Evolutionary conservation across 2,888 invertebrate genomes (phyloP), one percentile per base, ranked within the genome.

Genomic region (Pemphredon lugubris): DNA sequence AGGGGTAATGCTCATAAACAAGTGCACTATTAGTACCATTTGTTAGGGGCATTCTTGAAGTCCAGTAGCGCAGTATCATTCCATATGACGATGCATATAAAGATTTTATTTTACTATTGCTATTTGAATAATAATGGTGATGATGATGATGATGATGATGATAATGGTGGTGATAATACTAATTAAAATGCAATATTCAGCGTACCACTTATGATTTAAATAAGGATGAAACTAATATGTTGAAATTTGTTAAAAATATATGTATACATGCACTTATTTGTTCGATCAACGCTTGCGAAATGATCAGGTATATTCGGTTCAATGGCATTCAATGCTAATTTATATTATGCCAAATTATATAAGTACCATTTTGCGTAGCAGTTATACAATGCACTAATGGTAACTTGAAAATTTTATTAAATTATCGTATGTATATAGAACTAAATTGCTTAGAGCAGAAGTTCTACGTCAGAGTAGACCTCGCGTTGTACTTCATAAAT

Each of bases 361-460:
- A 39, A 32, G 13, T 63, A 39, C 5, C 51, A 13, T 30, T 14
- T 23, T 2, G 9, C 18, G 30, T 30, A 26, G 14, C 18, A 47
- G 21, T 13, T 18, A 48, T 55, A 14, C n/a, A 40, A 16, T 20
- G 26, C 47, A 23, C 21, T 32, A 16, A 47, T 32, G 13, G 45
- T 26, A 18, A 40, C 3, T 47, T 55, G 5, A 45, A 42, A 40
- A 44, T 21, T 39, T 53, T 18, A 39, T 53, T 58, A 39, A 58
- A 40, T 66, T 53, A 40, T 59, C 67, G 16, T 44, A 53, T 69
- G 37, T 53, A 69, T 51, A 65, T 50, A 66, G 20, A 50, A 40
- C 26, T 50, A 18, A 53, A 44, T 30, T 55, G n/a, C 21, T 34
- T 65, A 39, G 0, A 47, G 40, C 48, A 42, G 40, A 39, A 18